Evolutionary conservation across 2,113 vertebrate species (phyloP).

Genomic region (Microcebus murinus): DNA sequence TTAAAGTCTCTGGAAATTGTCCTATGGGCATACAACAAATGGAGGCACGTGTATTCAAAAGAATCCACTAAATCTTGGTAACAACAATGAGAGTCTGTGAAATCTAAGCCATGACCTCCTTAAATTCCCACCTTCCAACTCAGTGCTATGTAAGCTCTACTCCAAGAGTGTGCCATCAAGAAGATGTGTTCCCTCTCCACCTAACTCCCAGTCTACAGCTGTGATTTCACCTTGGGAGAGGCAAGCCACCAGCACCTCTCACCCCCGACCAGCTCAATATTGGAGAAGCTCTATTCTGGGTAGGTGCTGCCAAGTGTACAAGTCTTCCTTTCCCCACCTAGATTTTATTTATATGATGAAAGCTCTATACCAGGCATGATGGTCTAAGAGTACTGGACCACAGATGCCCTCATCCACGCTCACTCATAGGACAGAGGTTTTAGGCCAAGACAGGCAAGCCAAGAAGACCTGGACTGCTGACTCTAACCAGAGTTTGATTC

Average conservation of each 20-base stretch:
- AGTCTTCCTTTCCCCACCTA: not conserved
- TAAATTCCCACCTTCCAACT: not conserved
- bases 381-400: not conserved
- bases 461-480: not conserved
- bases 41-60: not conserved
- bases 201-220: not conserved
- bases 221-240: not conserved
- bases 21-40: not conserved
- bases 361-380: not conserved
- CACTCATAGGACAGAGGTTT: not conserved
- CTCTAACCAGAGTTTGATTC: not conserved
- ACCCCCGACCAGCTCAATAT: not conserved
- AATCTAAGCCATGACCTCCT: not conserved
- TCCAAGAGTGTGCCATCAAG: not conserved
- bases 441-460: not conserved
- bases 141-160: not conserved
- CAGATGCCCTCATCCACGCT: not conserved
- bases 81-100: not conserved
- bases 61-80: not conserved
- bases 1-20: not conserved
- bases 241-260: not conserved
- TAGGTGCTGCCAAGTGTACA: not conserved
- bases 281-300: not conserved
- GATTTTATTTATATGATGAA: not conserved
- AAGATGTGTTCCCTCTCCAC: not conserved